Evolutionary conservation across 2,888 invertebrate species (phyloP).

Genomic region (Nomada ruficornis): DNA sequence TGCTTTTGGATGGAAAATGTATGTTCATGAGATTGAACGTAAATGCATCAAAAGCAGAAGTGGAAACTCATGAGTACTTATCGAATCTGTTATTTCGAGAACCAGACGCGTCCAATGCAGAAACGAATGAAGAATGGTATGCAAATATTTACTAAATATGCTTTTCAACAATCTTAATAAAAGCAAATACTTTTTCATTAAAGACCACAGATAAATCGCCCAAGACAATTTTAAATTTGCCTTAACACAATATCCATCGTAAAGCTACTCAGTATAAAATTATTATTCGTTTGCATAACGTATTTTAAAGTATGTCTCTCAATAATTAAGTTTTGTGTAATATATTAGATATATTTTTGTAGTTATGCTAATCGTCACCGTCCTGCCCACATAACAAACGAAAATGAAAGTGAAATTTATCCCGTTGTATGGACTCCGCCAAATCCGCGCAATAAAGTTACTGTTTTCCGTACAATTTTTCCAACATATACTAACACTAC

Average conservation of each 20-base stretch:
- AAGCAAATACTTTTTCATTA: too few species aligned
- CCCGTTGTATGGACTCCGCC: slow-evolving; percentile 80
- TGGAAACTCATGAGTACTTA: slow-evolving; percentile 78
- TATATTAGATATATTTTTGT: background rate
- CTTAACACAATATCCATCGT: too few species aligned
- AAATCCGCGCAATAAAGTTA: slow-evolving; percentile 78
- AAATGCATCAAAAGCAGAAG: slow-evolving; percentile 69
- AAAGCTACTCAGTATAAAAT: background rate
- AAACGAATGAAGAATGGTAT: slow-evolving; percentile 77
- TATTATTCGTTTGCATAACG: background rate
- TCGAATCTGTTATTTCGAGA: slow-evolving; percentile 77
- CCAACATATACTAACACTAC: slow-evolving; percentile 77
- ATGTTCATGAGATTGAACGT: slow-evolving; percentile 78
- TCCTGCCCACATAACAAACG: slow-evolving; percentile 72
- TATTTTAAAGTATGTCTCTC: background rate
- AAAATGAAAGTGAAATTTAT: slow-evolving; percentile 72
- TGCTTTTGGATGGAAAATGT: slow-evolving; percentile 79
- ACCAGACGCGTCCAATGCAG: slow-evolving; percentile 69
- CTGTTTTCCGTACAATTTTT: slow-evolving; percentile 79
- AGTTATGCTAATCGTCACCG: slow-evolving; percentile 79
- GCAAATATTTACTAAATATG: slow-evolving; percentile 4
- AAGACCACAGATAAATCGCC: too few species aligned
- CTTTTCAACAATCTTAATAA: too few species aligned
- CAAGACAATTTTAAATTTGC: too few species aligned
- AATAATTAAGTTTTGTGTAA: too few species aligned